Conservation (phyloP, 2,888 invertebrate genomes). For the Poecilus cupreus region DNA sequence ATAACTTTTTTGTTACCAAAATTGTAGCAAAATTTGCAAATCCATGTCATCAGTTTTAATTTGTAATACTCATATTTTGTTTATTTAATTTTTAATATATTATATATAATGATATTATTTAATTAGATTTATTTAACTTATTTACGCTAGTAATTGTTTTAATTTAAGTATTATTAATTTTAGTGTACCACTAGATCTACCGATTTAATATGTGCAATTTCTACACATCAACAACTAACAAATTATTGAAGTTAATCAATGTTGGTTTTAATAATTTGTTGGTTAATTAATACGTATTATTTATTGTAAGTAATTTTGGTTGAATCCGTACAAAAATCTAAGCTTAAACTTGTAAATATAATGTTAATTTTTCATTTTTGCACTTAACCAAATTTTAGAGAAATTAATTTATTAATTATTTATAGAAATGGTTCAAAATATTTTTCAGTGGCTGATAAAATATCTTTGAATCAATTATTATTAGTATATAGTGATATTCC, state of each 20-base stretch:
- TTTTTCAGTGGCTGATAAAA: conserved; percentile 47
- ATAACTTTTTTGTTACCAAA: conserved; percentile 40
- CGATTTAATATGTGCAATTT: conserved; percentile 39
- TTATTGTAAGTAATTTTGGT: conserved; percentile 38
- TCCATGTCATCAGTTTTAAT: conserved; percentile 12
- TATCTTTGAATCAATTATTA: conserved; percentile 9
- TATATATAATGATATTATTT: conserved; percentile 51
- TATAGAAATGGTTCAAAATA: conserved; percentile 36
- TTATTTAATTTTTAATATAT: conserved; percentile 39
- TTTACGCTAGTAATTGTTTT: conserved; percentile 44
- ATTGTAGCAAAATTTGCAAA: conserved; percentile 24
- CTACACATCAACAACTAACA: neutral
- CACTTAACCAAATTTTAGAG: conserved; percentile 51
- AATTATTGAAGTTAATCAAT: neutral
- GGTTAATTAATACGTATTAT: conserved; percentile 34
- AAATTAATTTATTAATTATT: conserved; percentile 56
- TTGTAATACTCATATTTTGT: conserved; percentile 48
- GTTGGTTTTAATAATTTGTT: neutral
- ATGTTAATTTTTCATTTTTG: conserved; percentile 52
- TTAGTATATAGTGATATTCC: neutral
- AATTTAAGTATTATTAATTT: conserved; percentile 57
- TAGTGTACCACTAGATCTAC: conserved; percentile 53
- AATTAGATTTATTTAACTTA: conserved; percentile 50
- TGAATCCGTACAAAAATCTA: conserved; percentile 45
- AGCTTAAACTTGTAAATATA: conserved; percentile 23